Base-by-base conservation (phyloP, 2,113 vertebrate species). In the Heterotilapia buettikoferi region DNA sequence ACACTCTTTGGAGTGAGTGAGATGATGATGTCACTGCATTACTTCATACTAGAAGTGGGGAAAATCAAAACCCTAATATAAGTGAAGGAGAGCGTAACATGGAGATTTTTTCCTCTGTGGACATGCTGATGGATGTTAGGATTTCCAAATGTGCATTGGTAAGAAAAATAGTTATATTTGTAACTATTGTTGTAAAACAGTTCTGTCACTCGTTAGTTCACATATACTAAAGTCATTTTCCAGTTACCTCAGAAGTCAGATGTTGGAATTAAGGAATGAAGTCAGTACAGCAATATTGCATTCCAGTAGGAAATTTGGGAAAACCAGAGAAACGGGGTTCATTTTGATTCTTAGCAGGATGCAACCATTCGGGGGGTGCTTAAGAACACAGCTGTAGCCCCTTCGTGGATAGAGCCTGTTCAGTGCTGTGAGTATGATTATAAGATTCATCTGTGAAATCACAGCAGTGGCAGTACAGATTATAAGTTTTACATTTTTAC, bases 81-180 rank as follows among this genome's bases (percentile, higher is more conserved):
- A 59, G 56, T 59, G 56, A 59, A 59, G 26, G 56, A 59, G 26
- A 59, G 56, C 26, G 24, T 29, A 0, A 59, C 24, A 0, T 29
- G 4, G 24, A 29, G 13, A 57, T 26, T 26, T 5, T 3, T 57
- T 57, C 12, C 21, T 7, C 56, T 29, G 56, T 29, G 24, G 7
- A 59, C 56, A 16, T 29, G 54, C 54, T 29, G 56, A 59, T 59
- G 24, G 13, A 29, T 1, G 6, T 57, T 5, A 26, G 11, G 54
- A 57, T 57, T 57, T 26, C 12, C 12, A 21, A 54, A 13, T 26
- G 54, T 57, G 24, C 24, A 3, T 26, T 0, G 12, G 54, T 57
- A 26, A 57, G 54, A 14, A 57, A 57, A 26, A 7, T 26, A 14
- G 54, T 59, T 29, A 29, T 29, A 29, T 59, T 59, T 59, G 7